Conservation (phyloP, 2,888 invertebrate genomes). For the Smittia aterrima region DNA sequence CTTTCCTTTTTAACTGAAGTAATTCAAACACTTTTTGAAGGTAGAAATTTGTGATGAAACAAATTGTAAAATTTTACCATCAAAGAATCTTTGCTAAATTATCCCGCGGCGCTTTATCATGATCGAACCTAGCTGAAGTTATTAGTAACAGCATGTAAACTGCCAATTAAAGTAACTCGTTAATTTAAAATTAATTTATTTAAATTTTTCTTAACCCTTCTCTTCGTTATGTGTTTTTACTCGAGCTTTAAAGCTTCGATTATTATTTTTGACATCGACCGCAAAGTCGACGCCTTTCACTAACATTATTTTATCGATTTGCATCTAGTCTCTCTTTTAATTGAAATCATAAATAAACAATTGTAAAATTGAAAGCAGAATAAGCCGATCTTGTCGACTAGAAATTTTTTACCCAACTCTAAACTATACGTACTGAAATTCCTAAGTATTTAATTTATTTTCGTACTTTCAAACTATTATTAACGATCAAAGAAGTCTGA, state of each 20-base stretch:
- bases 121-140: slow-evolving; percentile 9
- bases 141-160: slow-evolving; percentile 22
- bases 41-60: slow-evolving; percentile 38
- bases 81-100: slow-evolving; percentile 15
- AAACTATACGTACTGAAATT: slow-evolving; percentile 14
- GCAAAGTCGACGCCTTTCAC: background rate
- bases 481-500: slow-evolving; percentile 19
- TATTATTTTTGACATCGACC: background rate
- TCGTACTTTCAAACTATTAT: background rate
- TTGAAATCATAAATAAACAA: slow-evolving; percentile 14
- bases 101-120: background rate
- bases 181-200: slow-evolving; percentile 38
- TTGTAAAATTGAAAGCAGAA: slow-evolving; percentile 39
- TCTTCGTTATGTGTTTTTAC: background rate
- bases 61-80: slow-evolving; percentile 40
- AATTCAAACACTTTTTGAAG: slow-evolving; percentile 14
- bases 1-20: background rate
- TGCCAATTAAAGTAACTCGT: slow-evolving; percentile 34
- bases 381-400: slow-evolving; percentile 39
- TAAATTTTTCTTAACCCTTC: background rate
- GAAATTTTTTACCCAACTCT: slow-evolving; percentile 10
- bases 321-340: slow-evolving; percentile 41
- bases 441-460: slow-evolving; percentile 31
- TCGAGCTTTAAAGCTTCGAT: background rate
- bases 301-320: slow-evolving; percentile 40